These are phyloP conservation scores for Pyrrhosoma nymphula DNA, from an alignment of 2,888 invertebrate genomes.

Conservation along the genomic window DNA sequence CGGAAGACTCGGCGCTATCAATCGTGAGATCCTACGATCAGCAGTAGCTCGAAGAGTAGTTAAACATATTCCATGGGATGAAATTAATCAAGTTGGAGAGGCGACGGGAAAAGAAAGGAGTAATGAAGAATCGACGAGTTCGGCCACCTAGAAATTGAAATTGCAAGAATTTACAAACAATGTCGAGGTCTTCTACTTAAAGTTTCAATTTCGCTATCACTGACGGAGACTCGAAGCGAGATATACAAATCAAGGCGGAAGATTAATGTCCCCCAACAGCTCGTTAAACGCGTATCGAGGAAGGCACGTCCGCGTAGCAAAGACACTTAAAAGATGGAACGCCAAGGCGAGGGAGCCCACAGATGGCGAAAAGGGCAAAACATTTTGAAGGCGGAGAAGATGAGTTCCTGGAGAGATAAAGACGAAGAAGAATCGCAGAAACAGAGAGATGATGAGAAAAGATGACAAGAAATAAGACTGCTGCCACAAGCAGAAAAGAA, in stretches of 20 bases:
- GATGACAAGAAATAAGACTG: background rate
- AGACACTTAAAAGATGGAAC: background rate
- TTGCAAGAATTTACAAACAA: background rate
- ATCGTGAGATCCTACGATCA: background rate
- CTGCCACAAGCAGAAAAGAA: background rate
- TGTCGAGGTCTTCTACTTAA: background rate
- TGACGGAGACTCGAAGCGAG: background rate
- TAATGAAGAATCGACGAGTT: background rate
- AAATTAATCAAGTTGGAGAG: background rate
- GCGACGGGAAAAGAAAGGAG: background rate
- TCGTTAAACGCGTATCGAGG: slow-evolving; percentile 1
- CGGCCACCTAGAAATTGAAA: background rate
- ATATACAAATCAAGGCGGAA: background rate
- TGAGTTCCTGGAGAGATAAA: background rate
- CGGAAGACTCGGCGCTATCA: background rate
- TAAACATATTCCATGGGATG: background rate
- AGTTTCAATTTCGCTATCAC: slow-evolving; percentile 6
- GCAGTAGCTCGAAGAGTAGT: background rate
- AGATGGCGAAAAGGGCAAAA: background rate
- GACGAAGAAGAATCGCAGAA: background rate
- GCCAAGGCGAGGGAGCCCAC: no score
- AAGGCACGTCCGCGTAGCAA: background rate
- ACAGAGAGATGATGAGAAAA: background rate
- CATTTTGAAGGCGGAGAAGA: background rate
- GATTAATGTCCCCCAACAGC: background rate